Evolutionary conservation across 2,797 vertebrate species (phyloP), one percentile per base, ranked within the genome.

Genomic region (Craterocephalus amniculus): DNA sequence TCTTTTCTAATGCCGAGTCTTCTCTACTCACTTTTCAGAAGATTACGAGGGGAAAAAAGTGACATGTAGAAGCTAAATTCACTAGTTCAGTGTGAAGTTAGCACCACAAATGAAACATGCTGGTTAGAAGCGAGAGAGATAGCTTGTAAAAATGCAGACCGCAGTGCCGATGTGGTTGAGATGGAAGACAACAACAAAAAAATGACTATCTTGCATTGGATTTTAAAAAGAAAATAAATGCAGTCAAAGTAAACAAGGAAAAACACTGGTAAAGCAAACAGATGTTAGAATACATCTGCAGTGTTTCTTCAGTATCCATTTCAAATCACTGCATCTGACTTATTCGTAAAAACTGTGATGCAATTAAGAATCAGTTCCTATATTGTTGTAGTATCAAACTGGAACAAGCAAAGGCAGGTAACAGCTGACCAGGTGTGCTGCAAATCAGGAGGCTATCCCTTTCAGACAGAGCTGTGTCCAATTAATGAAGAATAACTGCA

Each of bases 11-110:
- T 59, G n/a, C 31, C 38, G 45, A 26, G 56, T 66, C 75, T 70
- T 75, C 76, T 86, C 67, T 80, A 87, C 58, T 85, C 78, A 91
- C 89, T 90, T 66, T 59, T 60, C 62, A 55, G 14, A 32, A 2
- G 27, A 63, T 81, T 72, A 56, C 56, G 67, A 84, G 72, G 84
- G 58, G 89, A 76, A 78, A 83, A 66, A 82, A 76, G 79, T 75
- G 71, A 87, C 67, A 83, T 29, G 80, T 66, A 82, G 81, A 87
- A 68, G 80, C 78, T 87, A 22, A 54, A 78, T 59, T 64, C 58
- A 74, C 83, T 86, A 72, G 68, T 72, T 82, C 61, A 77, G 61
- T 51, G 59, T 68, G 43, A 80, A 67, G 76, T 81, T 78, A 79
- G 74, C 48, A 8, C 63, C 49, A 80, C 38, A 71, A 71, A 9